A percentile compares a stretch with the other conserved stretches of the same genome.
Conservation (phyloP, 2,797 vertebrate species). For the Caiman crocodilus region DNA sequence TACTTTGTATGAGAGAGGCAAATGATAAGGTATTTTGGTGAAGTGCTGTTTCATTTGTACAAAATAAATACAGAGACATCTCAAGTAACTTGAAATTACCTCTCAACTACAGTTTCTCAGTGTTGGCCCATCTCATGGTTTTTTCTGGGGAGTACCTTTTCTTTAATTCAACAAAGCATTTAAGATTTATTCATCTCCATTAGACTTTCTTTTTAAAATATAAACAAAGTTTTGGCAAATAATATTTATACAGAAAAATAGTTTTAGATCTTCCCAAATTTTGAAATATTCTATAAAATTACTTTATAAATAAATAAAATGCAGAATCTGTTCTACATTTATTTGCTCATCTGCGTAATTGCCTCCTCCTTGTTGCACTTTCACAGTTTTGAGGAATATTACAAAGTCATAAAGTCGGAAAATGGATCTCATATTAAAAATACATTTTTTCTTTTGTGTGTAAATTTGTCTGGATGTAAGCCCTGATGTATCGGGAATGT, state of each 20-base stretch:
- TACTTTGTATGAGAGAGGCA: conserved; percentile 78
- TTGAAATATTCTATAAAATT: conserved; percentile 87
- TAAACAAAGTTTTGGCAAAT: conserved; percentile 88
- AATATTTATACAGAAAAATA: conserved; percentile 88
- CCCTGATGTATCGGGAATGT: conserved; percentile 79
- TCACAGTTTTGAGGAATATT: conserved; percentile 82
- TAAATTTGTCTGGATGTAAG: conserved; percentile 78
- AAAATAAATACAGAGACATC: conserved; percentile 67
- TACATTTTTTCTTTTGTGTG: conserved; percentile 82
- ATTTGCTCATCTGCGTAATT: conserved; percentile 85
- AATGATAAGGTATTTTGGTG: conserved; percentile 78
- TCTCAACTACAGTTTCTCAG: conserved; percentile 75
- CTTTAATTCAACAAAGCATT: conserved; percentile 87
- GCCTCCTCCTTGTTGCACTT: conserved; percentile 81
- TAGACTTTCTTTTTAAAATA: conserved; percentile 84
- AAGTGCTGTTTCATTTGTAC: conserved; percentile 74
- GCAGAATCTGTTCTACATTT: conserved; percentile 85
- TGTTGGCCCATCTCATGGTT: conserved; percentile 82
- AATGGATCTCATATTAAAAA: conserved; percentile 84
- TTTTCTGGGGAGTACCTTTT: conserved; percentile 75
- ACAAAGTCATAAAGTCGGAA: conserved; percentile 83
- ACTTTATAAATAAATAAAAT: conserved; percentile 89
- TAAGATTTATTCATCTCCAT: conserved; percentile 84
- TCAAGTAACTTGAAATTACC: conserved; percentile 72
- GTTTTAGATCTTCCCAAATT: conserved; percentile 87